Conservation (phyloP, 2,113 vertebrate species). For the Poeciliopsis occidentalis region DNA sequence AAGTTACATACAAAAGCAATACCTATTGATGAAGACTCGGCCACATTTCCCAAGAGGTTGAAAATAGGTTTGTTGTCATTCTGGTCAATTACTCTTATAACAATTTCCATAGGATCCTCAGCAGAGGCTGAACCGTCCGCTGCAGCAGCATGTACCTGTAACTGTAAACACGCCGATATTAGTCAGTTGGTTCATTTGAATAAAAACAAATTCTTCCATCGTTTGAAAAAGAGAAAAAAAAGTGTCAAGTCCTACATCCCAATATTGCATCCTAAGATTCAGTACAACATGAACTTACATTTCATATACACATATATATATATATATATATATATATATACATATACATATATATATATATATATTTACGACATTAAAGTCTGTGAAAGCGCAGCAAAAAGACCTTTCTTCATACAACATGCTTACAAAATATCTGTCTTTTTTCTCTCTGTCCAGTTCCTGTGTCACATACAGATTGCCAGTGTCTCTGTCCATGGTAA, state of each 20-base stretch:
- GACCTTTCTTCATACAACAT: background rate
- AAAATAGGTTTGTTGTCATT: conserved; percentile 80
- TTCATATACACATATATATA: no score
- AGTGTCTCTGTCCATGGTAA: no score
- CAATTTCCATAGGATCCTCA: conserved; percentile 66
- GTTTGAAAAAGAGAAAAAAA: no score
- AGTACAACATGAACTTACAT: no score
- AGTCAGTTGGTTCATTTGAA: no score
- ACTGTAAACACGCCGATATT: conserved; percentile 44
- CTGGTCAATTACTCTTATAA: conserved; percentile 66
- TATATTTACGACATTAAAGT: background rate
- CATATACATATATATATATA: no score
- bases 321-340: no score
- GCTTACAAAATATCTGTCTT: background rate
- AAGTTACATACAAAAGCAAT: conserved; percentile 1
- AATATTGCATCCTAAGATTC: no score
- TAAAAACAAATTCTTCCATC: no score
- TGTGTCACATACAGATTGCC: no score
- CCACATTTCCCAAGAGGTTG: conserved; percentile 65
- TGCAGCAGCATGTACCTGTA: conserved; percentile 60
- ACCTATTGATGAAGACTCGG: conserved; percentile 67
- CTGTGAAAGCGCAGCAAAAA: background rate
- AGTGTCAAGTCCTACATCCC: no score
- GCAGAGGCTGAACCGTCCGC: background rate
- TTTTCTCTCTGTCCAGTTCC: no score